A percentile compares a stretch with the other conserved stretches of the same genome.
Evolutionary conservation across 2,888 invertebrate genomes (phyloP).

Genomic region (Noctua pronuba): DNA sequence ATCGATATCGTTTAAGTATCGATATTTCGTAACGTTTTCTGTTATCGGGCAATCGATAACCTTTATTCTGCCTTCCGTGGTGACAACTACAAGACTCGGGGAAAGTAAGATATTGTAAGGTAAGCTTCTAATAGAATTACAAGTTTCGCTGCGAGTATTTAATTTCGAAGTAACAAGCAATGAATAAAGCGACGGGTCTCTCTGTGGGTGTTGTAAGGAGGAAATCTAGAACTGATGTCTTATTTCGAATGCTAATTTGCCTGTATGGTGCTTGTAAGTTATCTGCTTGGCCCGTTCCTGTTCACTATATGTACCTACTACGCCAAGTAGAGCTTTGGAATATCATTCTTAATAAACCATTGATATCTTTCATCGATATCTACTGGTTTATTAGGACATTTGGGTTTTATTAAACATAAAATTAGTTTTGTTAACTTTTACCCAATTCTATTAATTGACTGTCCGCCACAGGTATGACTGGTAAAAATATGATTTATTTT

Average conservation of each 20-base stretch:
- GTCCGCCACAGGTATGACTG: not conserved
- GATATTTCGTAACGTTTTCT: constrained; percentile 67
- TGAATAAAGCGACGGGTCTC: not conserved
- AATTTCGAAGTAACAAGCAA: constrained; percentile 20
- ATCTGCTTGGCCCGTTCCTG: not conserved
- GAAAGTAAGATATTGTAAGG: constrained; percentile 64
- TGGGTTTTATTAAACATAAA: not conserved
- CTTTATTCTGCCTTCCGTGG: constrained; percentile 67
- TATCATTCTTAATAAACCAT: not conserved
- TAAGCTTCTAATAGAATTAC: constrained; percentile 52
- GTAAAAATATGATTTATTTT: not conserved
- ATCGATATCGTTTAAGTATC: constrained; percentile 68
- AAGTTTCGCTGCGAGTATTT: constrained; percentile 42
- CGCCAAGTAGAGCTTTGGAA: not conserved
- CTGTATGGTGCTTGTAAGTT: not conserved
- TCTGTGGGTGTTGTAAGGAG: constrained; percentile 19
- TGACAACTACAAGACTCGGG: constrained; percentile 62
- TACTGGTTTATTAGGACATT: not conserved
- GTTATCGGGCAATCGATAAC: constrained; percentile 70
- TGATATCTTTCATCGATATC: not conserved
- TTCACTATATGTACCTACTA: not conserved
- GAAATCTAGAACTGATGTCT: constrained; percentile 36
- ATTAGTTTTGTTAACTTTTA: not conserved
- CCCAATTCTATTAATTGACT: not conserved
- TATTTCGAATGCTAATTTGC: constrained; percentile 22